Conservation (phyloP, 53 echinoderm and acorn worm species). For the Crossaster papposus region DNA sequence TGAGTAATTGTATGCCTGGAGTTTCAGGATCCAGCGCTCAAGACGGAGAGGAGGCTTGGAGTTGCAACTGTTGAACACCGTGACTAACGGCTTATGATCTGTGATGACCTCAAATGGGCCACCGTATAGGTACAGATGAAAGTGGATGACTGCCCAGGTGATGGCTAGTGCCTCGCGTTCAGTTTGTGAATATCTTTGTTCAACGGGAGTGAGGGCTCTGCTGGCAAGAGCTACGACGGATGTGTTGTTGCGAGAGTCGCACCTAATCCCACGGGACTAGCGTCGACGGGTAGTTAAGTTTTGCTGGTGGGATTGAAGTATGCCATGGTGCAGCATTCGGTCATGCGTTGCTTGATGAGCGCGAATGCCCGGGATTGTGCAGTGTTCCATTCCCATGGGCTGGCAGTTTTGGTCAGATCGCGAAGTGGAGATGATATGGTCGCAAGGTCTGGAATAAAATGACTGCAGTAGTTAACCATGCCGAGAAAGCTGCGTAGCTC, state of each 20-base stretch:
- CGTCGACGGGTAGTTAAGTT: conserved; percentile 38
- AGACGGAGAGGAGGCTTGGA: no score
- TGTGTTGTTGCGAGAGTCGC: background rate
- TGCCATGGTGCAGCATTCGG: conserved; percentile 45
- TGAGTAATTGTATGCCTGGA: no score
- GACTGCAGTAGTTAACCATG: conserved; percentile 60
- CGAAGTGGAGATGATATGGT: conserved; percentile 61
- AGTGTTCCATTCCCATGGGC: conserved; percentile 49
- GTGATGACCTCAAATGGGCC: no score
- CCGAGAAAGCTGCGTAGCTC: conserved; percentile 68
- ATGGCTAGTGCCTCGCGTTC: no score
- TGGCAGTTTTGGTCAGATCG: conserved; percentile 32
- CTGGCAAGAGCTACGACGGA: conserved; percentile 13
- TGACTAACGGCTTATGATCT: no score
- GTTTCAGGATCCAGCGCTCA: no score
- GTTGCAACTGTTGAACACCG: no score
- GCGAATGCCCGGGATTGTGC: conserved; percentile 48
- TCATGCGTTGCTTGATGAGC: conserved; percentile 36
- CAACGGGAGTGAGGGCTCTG: no score
- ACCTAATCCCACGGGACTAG: conserved; percentile 59
- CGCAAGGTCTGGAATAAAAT: conserved; percentile 62
- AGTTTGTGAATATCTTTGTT: no score
- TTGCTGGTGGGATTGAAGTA: conserved; percentile 44
- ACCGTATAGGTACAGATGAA: no score
- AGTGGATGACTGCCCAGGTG: no score